Conservation (phyloP, 2,888 invertebrate species). For the Cheilosia scutellata region DNA sequence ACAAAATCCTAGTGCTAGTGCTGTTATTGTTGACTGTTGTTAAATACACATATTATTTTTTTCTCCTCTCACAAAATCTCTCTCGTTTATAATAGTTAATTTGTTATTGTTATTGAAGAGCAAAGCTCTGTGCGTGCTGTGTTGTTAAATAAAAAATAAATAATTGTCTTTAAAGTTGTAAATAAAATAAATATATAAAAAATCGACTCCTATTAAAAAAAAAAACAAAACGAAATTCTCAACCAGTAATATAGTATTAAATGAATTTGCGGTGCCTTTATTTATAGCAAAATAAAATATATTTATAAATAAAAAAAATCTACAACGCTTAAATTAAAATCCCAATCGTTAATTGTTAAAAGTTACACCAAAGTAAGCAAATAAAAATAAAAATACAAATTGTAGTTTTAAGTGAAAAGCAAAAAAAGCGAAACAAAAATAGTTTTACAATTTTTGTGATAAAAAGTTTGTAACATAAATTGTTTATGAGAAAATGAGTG, state of each 20-base stretch:
- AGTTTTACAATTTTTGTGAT: constrained; percentile 78
- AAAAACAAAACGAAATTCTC: constrained; percentile 24
- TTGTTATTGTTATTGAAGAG: constrained; percentile 69
- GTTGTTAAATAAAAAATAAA: constrained; percentile 52
- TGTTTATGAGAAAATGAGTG: constrained; percentile 89
- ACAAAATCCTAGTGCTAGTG: constrained; percentile 59
- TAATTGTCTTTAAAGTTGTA: constrained; percentile 44
- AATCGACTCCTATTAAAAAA: constrained; percentile 23
- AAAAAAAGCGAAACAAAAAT: constrained; percentile 33
- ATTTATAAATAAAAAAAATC: constrained; percentile 61
- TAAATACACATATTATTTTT: constrained; percentile 47
- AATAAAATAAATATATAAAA: constrained; percentile 37
- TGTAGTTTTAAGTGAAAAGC: constrained; percentile 56
- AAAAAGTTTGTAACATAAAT: constrained; percentile 80
- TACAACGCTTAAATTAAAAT: constrained; percentile 67
- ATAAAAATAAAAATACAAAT: constrained; percentile 41
- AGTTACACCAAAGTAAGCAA: constrained; percentile 32
- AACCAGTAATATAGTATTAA: constrained; percentile 78
- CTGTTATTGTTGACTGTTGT: constrained; percentile 73
- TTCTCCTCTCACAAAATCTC: constrained; percentile 15
- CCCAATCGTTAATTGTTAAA: constrained; percentile 62
- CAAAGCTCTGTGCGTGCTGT: constrained; percentile 73
- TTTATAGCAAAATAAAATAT: constrained; percentile 79
- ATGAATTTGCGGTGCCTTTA: constrained; percentile 83
- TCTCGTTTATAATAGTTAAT: constrained; percentile 45